Evolutionary conservation across 2,113 vertebrate genomes (phyloP).

Genomic region (Tachycineta bicolor): DNA sequence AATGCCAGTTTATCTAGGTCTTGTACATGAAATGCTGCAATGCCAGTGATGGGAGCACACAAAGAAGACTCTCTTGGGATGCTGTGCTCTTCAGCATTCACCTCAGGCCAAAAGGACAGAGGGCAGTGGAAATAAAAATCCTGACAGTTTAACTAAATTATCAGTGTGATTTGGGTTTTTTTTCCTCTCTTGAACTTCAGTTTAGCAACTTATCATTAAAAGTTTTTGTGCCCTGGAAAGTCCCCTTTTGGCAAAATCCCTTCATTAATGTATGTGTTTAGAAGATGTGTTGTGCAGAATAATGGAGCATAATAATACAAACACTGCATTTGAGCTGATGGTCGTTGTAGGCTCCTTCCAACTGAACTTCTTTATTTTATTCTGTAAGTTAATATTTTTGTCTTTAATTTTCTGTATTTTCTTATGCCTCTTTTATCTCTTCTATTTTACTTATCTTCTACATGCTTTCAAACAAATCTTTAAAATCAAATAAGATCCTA

Average conservation of each 20-base stretch:
- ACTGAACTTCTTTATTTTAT: neutral
- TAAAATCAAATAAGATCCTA: neutral
- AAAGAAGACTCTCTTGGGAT: neutral
- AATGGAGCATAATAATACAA: neutral
- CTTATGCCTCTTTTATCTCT: neutral
- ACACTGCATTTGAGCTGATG: neutral
- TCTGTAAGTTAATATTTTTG: neutral
- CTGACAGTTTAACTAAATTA: neutral
- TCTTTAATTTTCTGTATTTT: neutral
- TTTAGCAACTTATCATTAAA: neutral
- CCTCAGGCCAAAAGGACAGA: neutral
- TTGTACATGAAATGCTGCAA: neutral
- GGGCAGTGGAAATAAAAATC: neutral
- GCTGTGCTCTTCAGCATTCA: neutral
- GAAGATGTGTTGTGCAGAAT: neutral
- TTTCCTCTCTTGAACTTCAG: neutral
- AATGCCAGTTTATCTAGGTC: neutral
- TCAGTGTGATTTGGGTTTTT: neutral
- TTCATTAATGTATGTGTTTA: neutral
- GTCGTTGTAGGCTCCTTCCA: neutral
- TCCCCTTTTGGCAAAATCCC: neutral
- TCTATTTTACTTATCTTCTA: neutral
- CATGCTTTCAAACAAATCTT: neutral
- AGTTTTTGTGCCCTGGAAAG: neutral
- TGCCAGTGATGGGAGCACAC: neutral